Percentiles rank a stretch among this genome's conserved stretches.
phyloP scores from a whole-genome alignment of 2,888 invertebrate species.

The Teleiodes luculella region DNA sequence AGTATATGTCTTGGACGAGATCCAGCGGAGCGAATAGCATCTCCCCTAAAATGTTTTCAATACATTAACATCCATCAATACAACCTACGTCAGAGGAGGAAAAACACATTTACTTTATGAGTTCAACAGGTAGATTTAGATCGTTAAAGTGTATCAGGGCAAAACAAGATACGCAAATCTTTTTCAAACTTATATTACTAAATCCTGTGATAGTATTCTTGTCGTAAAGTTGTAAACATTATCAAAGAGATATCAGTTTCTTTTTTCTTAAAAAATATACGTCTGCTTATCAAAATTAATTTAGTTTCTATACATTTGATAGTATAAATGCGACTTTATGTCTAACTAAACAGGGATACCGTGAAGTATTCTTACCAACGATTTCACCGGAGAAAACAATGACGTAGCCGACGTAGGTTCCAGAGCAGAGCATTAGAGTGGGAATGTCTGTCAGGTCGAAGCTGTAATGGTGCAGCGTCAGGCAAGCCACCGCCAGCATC shows the following conservation, averaged over 20 bases:
- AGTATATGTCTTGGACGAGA: conserved; percentile 70
- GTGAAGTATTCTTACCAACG: conserved; percentile 44
- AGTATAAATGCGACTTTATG: conserved; percentile 20
- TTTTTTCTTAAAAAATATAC: too few species aligned
- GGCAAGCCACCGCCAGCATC: conserved; percentile 58
- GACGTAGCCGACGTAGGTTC: conserved; percentile 66
- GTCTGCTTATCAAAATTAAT: too few species aligned
- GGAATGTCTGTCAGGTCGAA: conserved; percentile 66
- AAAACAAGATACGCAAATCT: neutral
- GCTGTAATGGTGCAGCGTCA: conserved; percentile 64
- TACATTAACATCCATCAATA: conserved; percentile 10
- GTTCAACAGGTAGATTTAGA: too few species aligned
- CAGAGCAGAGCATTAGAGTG: conserved; percentile 67
- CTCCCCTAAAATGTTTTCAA: conserved; percentile 60
- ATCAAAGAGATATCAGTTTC: too few species aligned
- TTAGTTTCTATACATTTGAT: neutral
- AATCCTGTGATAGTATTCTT: too few species aligned
- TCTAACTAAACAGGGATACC: neutral
- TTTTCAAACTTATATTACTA: too few species aligned
- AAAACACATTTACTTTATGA: neutral
- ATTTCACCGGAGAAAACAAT: conserved; percentile 68
- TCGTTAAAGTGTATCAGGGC: neutral
- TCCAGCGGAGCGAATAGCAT: conserved; percentile 66
- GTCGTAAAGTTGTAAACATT: too few species aligned
- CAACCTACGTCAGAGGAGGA: neutral